Percentiles rank a stretch among this genome's conserved stretches.
phyloP scores from a whole-genome alignment of 2,888 invertebrate species.

The Rutpela maculata region DNA sequence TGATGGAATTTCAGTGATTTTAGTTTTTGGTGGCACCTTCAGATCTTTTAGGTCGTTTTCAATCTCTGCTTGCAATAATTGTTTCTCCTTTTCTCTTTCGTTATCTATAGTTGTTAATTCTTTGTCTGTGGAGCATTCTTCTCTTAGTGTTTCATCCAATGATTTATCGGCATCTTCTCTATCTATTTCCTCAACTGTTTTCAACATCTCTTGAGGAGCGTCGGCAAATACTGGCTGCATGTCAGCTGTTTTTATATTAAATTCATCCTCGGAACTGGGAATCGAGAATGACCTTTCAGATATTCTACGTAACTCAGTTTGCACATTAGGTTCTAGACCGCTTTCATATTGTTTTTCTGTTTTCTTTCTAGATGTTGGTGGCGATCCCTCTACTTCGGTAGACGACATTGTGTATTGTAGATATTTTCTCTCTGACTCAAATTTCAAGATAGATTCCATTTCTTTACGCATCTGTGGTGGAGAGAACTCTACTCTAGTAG shows the following conservation, averaged over 20 bases:
- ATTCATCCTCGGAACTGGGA: constrained; percentile 85
- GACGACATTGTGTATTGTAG: constrained; percentile 80
- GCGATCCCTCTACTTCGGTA: constrained; percentile 86
- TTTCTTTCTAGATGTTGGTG: constrained; percentile 83
- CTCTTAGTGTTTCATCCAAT: constrained; percentile 68
- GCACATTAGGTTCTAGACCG: constrained; percentile 78
- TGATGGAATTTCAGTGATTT: constrained; percentile 81
- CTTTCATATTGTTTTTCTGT: constrained; percentile 78
- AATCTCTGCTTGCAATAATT: constrained; percentile 69
- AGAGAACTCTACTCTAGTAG: constrained; percentile 83
- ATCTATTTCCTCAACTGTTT: constrained; percentile 67
- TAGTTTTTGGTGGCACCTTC: constrained; percentile 74
- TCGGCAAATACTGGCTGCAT: constrained; percentile 72
- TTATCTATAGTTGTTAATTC: constrained; percentile 62
- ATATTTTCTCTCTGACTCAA: constrained; percentile 83
- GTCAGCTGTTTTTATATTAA: constrained; percentile 78
- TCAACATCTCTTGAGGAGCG: constrained; percentile 63
- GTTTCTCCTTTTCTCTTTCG: constrained; percentile 69
- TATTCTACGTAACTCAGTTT: constrained; percentile 82
- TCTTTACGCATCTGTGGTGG: constrained; percentile 86
- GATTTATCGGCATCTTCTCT: constrained; percentile 69
- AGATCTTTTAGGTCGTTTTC: constrained; percentile 71
- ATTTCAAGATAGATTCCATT: constrained; percentile 83
- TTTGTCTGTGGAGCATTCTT: constrained; percentile 61
- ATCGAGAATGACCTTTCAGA: constrained; percentile 86